Evolutionary conservation across 2,888 invertebrate species (phyloP).

Genomic region (Lasiommata megera): DNA sequence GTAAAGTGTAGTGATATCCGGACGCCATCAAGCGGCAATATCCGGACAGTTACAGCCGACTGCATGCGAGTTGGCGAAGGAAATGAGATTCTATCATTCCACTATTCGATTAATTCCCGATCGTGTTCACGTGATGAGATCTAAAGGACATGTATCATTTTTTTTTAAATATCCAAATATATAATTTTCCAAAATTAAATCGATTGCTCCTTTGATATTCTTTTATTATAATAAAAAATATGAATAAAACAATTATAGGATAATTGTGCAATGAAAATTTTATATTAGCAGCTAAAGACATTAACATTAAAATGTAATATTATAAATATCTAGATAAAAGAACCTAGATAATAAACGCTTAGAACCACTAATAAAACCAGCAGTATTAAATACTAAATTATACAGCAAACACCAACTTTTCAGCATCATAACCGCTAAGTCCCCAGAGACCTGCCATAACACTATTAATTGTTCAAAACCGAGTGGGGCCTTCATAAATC

Average conservation of each 20-base stretch:
- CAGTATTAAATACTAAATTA: neutral
- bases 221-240: too few species aligned
- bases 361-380: neutral
- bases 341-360: neutral
- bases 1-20: conserved; percentile 63
- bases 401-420: neutral
- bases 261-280: too few species aligned
- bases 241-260: too few species aligned
- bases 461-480: conserved; percentile 20
- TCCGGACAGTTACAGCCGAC: conserved; percentile 49
- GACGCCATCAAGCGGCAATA: conserved; percentile 62
- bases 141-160: too few species aligned
- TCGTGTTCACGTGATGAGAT: neutral
- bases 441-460: conserved; percentile 4
- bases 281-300: too few species aligned
- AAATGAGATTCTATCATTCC: conserved; percentile 27
- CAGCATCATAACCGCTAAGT: neutral
- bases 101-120: conserved; percentile 5
- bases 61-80: conserved; percentile 32
- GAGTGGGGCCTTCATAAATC: conserved; percentile 38
- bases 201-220: too few species aligned
- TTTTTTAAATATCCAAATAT: too few species aligned
- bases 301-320: too few species aligned
- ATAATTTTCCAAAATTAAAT: too few species aligned
- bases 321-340: too few species aligned